These are phyloP conservation scores for Epsilonema sp. DNA, from an alignment of 2,888 invertebrate species.

Conservation along the genomic window DNA sequence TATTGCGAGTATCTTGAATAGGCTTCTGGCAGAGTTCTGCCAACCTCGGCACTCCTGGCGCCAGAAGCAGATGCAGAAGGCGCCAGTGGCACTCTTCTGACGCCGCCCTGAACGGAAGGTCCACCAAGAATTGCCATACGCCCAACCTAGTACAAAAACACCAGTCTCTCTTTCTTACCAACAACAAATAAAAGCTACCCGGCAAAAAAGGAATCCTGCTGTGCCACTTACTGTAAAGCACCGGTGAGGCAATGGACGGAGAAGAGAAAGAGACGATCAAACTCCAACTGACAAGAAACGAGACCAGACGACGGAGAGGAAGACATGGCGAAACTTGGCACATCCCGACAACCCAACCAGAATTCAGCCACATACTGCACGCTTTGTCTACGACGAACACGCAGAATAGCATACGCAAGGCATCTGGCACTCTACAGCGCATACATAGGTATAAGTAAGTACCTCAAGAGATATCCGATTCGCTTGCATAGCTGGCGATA, in stretches of 20 bases:
- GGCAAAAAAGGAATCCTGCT: too few species aligned
- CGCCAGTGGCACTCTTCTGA: neutral
- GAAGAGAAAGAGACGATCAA: constrained; percentile 20
- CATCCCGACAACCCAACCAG: constrained; percentile 13
- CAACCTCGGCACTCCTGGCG: constrained; percentile 5
- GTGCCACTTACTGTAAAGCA: too few species aligned
- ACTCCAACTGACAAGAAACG: constrained; percentile 18
- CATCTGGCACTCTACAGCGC: neutral
- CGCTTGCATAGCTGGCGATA: constrained; percentile 21
- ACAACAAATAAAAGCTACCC: too few species aligned
- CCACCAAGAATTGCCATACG: constrained; percentile 25
- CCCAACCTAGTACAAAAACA: constrained; percentile 20
- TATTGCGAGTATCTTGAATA: too few species aligned
- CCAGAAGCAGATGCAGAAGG: neutral
- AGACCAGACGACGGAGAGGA: neutral
- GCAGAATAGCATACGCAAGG: neutral
- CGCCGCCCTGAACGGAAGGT: constrained; percentile 17
- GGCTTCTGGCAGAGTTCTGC: constrained; percentile 14
- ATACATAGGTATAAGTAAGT: too few species aligned
- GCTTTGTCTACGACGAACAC: constrained; percentile 12
- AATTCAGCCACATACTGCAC: constrained; percentile 18
- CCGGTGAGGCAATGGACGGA: constrained; percentile 18
- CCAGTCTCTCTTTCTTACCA: too few species aligned
- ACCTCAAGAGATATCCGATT: constrained; percentile 20
- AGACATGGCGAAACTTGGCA: neutral